phyloP scores from a whole-genome alignment of 2,113 vertebrate genomes.

The Tor tambroides region DNA sequence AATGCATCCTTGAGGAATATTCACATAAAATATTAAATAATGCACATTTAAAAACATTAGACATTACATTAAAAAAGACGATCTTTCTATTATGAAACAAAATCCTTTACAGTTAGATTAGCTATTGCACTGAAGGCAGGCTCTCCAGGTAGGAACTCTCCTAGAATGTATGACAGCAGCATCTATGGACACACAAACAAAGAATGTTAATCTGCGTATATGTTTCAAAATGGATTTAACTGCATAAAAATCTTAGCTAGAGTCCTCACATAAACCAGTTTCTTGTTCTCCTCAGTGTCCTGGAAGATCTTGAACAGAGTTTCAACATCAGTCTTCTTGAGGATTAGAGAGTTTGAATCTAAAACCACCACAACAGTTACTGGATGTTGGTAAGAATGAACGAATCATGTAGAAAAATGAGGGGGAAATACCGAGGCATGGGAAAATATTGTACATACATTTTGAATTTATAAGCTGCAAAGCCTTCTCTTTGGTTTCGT shows the following conservation, averaged over 20 bases:
- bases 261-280: constrained; percentile 75
- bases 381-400: neutral
- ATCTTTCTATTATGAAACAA: neutral
- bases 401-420: neutral
- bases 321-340: constrained; percentile 74
- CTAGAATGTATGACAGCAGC: constrained; percentile 72
- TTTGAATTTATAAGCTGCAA: constrained; percentile 69
- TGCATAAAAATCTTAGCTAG: neutral
- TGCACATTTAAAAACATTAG: neutral
- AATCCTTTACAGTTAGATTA: constrained; percentile 62
- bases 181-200: constrained; percentile 60
- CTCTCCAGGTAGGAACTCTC: constrained; percentile 70
- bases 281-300: constrained; percentile 75
- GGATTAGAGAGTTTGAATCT: constrained; percentile 69
- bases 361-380: constrained; percentile 37
- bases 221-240: neutral
- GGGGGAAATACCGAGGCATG: neutral
- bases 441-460: constrained; percentile 62
- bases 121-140: constrained; percentile 56
- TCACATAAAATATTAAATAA: constrained; percentile 8
- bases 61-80: neutral
- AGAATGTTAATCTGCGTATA: neutral
- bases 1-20: constrained; percentile 17
- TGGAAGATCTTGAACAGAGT: constrained; percentile 75
- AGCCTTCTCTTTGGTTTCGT: constrained; percentile 66